Percentiles rank a stretch among this genome's conserved stretches.
These are phyloP conservation scores for Syritta pipiens DNA, from an alignment of 2,888 invertebrate species.

Conservation along the genomic window DNA sequence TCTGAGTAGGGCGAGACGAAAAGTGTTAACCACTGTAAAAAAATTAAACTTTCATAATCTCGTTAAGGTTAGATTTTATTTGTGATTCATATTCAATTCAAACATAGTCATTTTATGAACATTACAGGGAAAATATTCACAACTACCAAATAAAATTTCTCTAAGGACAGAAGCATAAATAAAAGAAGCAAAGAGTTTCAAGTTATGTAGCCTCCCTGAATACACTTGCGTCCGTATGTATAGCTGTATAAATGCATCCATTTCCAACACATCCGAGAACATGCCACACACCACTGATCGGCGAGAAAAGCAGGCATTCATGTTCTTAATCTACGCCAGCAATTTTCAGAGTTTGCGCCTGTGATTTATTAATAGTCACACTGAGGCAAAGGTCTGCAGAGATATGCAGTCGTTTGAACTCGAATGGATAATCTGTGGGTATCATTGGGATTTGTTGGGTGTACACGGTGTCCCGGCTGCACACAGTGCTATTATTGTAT, in stretches of 20 bases:
- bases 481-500: conserved; percentile 41
- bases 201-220: not conserved
- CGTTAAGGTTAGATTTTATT: too few species aligned
- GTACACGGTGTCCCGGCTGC: conserved; percentile 35
- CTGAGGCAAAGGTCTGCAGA: conserved; percentile 28
- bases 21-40: too few species aligned
- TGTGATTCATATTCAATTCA: too few species aligned
- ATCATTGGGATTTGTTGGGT: conserved; percentile 55
- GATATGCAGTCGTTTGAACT: conserved; percentile 53
- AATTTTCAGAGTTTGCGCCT: conserved; percentile 53
- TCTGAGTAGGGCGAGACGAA: too few species aligned
- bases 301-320: conserved; percentile 12
- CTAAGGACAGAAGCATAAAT: too few species aligned
- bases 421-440: conserved; percentile 50
- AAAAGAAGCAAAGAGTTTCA: too few species aligned
- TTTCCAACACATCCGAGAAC: conserved; percentile 42
- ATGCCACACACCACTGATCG: conserved; percentile 41
- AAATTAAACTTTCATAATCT: too few species aligned
- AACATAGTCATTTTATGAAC: too few species aligned
- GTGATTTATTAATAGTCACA: conserved; percentile 58
- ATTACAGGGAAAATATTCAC: too few species aligned
- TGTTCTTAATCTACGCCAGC: conserved; percentile 45
- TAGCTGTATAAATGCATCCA: conserved; percentile 16
- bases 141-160: too few species aligned
- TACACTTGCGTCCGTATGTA: not conserved